These are phyloP conservation scores for Ranitomeya imitator DNA, from an alignment of 2,113 vertebrate species.

Conservation along the genomic window DNA sequence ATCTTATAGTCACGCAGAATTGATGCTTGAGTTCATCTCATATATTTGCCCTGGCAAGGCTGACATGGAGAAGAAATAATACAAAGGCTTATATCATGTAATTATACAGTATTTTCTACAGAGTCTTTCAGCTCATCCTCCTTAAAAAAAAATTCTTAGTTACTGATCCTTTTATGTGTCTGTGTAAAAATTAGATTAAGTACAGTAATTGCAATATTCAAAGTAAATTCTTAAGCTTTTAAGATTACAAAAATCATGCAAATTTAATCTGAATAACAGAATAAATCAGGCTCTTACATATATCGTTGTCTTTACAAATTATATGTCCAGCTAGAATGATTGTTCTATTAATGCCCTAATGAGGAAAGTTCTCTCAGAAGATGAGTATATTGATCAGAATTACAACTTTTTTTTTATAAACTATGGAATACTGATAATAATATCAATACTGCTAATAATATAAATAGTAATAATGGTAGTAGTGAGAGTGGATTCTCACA, in stretches of 20 bases:
- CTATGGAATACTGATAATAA: too few relatives aligned
- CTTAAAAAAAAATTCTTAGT: neutral
- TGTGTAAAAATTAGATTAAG: slow-evolving; percentile 4
- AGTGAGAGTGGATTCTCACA: too few relatives aligned
- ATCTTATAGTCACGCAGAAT: neutral
- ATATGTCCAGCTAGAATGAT: neutral
- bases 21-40: neutral
- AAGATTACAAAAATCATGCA: slow-evolving; percentile 28
- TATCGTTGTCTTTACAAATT: slow-evolving; percentile 13
- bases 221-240: neutral
- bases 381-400: neutral
- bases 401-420: neutral
- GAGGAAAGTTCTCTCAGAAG: neutral
- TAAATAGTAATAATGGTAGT: too few relatives aligned
- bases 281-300: slow-evolving; percentile 1
- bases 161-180: slow-evolving; percentile 31
- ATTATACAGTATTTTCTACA: neutral
- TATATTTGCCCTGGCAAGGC: neutral
- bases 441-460: too few relatives aligned
- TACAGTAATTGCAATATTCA: neutral
- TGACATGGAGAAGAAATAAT: neutral
- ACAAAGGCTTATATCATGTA: neutral
- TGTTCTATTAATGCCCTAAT: neutral
- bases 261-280: neutral
- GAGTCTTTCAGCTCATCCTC: neutral